Evolutionary conservation across 2,113 vertebrate species (phyloP).

Genomic region (Desmodus rotundus): DNA sequence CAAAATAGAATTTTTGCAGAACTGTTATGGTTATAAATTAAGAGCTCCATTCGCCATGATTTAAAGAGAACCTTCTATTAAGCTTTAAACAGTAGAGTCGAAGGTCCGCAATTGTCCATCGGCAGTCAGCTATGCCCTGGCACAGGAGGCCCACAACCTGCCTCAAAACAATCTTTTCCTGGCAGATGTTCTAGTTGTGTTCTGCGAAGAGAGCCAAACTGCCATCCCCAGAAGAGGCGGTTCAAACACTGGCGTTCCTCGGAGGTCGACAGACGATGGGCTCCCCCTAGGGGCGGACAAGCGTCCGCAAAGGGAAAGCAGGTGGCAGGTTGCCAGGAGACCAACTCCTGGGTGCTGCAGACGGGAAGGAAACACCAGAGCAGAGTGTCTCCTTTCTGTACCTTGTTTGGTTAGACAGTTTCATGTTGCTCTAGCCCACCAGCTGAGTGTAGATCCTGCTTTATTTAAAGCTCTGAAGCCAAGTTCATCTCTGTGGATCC

Average conservation of each 20-base stretch:
- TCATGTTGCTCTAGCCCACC: conserved; percentile 82
- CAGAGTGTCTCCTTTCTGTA: conserved; percentile 78
- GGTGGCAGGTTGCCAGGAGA: conserved; percentile 89
- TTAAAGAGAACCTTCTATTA: neutral
- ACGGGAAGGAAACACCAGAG: conserved; percentile 87
- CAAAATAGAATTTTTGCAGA: neutral
- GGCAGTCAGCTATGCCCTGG: neutral
- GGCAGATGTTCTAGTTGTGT: conserved; percentile 51
- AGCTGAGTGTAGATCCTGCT: conserved; percentile 84
- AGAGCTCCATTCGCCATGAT: neutral
- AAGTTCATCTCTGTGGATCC: neutral
- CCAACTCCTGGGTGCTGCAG: conserved; percentile 82
- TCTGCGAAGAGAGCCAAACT: conserved; percentile 46
- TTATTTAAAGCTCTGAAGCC: conserved; percentile 59
- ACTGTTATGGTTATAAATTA: neutral
- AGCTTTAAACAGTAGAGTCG: neutral
- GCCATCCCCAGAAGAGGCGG: conserved; percentile 52
- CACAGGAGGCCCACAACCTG: neutral
- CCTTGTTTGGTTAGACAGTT: conserved; percentile 72
- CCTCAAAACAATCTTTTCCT: conserved; percentile 35
- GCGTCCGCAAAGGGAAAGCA: conserved; percentile 82
- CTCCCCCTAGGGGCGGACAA: conserved; percentile 91
- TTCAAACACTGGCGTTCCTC: conserved; percentile 60
- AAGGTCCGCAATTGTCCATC: neutral
- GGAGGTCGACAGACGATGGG: conserved; percentile 86